phyloP scores from a whole-genome alignment of 1,140 invertebrate species.

The Trachymyrmex septentrionalis region DNA sequence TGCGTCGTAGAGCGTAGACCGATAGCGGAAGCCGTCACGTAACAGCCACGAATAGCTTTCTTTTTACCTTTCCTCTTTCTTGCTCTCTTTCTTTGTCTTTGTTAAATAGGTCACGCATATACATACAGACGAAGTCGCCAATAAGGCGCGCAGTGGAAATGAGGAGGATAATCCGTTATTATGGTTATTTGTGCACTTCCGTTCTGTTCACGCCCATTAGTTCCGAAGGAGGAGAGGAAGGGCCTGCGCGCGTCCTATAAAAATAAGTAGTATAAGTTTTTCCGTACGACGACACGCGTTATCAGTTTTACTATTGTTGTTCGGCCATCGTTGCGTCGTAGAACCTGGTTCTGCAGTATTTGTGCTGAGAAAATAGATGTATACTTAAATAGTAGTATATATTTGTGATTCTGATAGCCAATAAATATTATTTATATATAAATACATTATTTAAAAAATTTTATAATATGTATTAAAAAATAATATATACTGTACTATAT shows the following conservation, averaged over 20 bases:
- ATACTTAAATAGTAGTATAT: no score
- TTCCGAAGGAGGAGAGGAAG: neutral
- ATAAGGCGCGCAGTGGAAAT: neutral
- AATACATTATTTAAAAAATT: neutral
- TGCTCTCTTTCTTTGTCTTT: neutral
- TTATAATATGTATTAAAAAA: neutral
- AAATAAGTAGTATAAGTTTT: constrained; percentile 31
- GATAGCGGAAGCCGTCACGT: constrained; percentile 59
- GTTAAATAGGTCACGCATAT: constrained; percentile 54
- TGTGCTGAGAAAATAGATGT: neutral
- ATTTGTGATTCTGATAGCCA: neutral
- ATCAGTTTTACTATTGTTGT: neutral
- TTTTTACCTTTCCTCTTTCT: neutral
- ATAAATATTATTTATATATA: neutral
- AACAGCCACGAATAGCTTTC: constrained; percentile 43
- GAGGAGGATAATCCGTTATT: constrained; percentile 36
- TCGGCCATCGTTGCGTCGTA: neutral
- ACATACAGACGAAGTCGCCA: neutral
- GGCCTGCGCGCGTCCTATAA: neutral
- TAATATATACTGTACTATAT: neutral
- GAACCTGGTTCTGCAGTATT: neutral
- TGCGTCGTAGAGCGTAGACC: neutral
- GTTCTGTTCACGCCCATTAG: neutral
- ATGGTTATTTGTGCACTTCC: neutral
- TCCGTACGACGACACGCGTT: neutral